Conservation (phyloP, 2,888 invertebrate genomes). For the Drosophila neoperkinsi region DNA sequence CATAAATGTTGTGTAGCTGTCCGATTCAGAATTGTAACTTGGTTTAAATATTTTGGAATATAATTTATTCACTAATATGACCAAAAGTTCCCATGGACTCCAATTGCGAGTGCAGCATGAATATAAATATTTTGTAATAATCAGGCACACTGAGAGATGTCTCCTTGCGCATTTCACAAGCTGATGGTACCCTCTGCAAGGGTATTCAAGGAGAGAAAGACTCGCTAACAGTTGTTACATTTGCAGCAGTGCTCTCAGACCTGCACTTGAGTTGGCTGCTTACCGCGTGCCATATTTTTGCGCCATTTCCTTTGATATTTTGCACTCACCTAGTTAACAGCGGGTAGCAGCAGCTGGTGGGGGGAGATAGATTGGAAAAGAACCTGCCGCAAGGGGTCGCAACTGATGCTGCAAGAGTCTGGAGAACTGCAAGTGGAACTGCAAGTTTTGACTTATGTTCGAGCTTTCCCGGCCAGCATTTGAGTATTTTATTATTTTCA, state of each 20-base stretch:
- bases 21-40: not conserved
- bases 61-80: not conserved
- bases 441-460: constrained; percentile 71
- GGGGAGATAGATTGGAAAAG: not conserved
- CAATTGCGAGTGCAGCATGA: not conserved
- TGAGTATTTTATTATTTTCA: constrained; percentile 31
- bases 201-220: constrained; percentile 13
- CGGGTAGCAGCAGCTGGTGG: constrained; percentile 9
- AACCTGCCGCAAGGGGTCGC: constrained; percentile 31
- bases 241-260: constrained; percentile 29
- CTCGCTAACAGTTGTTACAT: constrained; percentile 36
- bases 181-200: not conserved
- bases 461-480: constrained; percentile 55
- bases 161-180: not conserved
- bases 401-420: constrained; percentile 35
- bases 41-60: not conserved
- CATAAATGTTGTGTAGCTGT: not conserved
- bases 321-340: constrained; percentile 73
- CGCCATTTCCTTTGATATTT: constrained; percentile 75
- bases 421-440: constrained; percentile 23
- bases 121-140: not conserved
- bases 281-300: constrained; percentile 82
- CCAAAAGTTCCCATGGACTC: not conserved
- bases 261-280: constrained; percentile 55
- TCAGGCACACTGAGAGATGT: not conserved